Evolutionary conservation across 2,797 vertebrate species (phyloP), one percentile per base, ranked within the genome.

Genomic region (Rhinatrema bivittatum): DNA sequence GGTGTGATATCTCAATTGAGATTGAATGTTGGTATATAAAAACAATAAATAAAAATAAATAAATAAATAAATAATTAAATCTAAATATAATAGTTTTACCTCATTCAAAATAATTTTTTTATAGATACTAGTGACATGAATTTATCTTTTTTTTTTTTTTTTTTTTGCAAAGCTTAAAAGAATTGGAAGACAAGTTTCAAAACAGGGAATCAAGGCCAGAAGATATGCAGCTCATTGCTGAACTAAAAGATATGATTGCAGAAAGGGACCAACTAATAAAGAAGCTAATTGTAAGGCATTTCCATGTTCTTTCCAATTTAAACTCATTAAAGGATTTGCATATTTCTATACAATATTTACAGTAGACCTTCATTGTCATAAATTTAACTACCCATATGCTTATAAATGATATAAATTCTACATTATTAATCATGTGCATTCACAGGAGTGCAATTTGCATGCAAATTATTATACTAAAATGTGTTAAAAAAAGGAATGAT

Each of bases 211-310:
- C 94, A 67, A 90, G 93, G 56, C 87, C 76, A 18, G 95, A 99
- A 70, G 96, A 99, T 38, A 71, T 97, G 62, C 92, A 97, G 77
- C 65, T 93, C 52, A 99, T 99, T 47, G 87, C 91, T 14, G 95
- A 98, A 70, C 81, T 99, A 64, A 98, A 91, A 79, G 91, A 93
- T 33, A 90, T 97, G 88, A 90, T 99, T 64, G 62, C 91, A 9
- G 95, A 98, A 72, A 86, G 93, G 54, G 95, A 99, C 61, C 65
- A 92, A 13, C 86, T 98, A 23, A 95, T 98, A 72, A 99, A 97
- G 82, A 99, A 98, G 73, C 75, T 99, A 72, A 93, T 97, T 86
- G 96, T 99, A 81, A 81, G 93, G 82, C 25, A 51, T 38, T 60
- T 46, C 51, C 46, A 29, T 67, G 31, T 45, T 62, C 20, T 56